phyloP scores from a whole-genome alignment of 2,113 vertebrate species.

The Nothocercus nigrocapillus region DNA sequence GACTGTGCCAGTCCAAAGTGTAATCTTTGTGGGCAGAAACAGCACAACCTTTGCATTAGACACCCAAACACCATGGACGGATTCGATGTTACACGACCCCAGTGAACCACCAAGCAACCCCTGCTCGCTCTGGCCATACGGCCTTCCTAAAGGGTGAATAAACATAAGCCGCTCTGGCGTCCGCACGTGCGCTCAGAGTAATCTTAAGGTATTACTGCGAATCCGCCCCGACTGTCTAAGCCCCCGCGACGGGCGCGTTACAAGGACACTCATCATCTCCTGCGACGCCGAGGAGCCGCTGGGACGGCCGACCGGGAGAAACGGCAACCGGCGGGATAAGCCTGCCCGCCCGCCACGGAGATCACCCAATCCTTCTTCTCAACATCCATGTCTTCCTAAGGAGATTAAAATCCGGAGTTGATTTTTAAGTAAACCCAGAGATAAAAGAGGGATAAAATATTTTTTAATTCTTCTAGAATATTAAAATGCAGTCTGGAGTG shows the following conservation, averaged over 20 bases:
- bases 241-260: background rate
- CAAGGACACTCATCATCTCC: constrained; percentile 47
- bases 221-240: constrained; percentile 42
- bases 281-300: constrained; percentile 22
- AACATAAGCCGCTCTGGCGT: background rate
- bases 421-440: constrained; percentile 31
- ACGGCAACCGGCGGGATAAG: constrained; percentile 36
- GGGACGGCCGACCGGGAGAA: constrained; percentile 35
- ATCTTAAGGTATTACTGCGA: background rate
- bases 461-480: constrained; percentile 8
- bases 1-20: background rate
- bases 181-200: background rate
- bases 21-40: background rate
- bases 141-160: constrained; percentile 42
- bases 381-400: constrained; percentile 48
- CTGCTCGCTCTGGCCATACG: background rate
- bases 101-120: background rate
- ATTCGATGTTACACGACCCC: background rate
- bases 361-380: constrained; percentile 7
- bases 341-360: constrained; percentile 10
- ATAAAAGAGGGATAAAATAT: constrained; percentile 40
- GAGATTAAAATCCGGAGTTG: constrained; percentile 33
- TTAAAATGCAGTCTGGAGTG: background rate
- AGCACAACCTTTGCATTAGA: background rate
- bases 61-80: background rate